Conservation (phyloP, 2,888 invertebrate species). For the Mayetiola destructor region DNA sequence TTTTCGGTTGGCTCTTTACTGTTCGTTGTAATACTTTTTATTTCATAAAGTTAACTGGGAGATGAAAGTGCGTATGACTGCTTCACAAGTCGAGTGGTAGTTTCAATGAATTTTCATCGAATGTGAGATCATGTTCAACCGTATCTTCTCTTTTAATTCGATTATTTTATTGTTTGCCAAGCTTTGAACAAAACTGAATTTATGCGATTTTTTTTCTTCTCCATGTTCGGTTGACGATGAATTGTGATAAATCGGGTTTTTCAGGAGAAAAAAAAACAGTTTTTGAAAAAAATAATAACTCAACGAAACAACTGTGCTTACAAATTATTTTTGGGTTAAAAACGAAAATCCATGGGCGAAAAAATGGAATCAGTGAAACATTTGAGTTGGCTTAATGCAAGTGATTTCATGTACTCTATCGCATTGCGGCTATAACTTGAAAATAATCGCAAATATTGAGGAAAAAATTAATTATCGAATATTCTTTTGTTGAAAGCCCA, state of each 20-base stretch:
- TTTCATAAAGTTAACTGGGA: conserved; percentile 6
- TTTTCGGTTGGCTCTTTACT: conserved; percentile 7
- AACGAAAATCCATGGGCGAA: too few relatives aligned
- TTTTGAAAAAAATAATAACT: background rate
- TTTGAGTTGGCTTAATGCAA: too few relatives aligned
- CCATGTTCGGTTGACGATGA: too few relatives aligned
- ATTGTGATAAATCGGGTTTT: background rate
- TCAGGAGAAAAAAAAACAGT: background rate
- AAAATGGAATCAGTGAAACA: too few relatives aligned
- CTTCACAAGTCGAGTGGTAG: background rate
- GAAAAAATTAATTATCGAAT: too few relatives aligned
- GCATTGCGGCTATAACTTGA: too few relatives aligned
- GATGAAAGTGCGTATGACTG: background rate
- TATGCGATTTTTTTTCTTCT: background rate
- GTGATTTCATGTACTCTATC: too few relatives aligned
- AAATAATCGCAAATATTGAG: too few relatives aligned
- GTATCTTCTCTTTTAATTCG: background rate
- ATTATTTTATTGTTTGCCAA: background rate
- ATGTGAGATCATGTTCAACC: background rate
- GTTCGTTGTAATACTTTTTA: conserved; percentile 8
- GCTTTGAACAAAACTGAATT: background rate
- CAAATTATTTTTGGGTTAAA: too few relatives aligned
- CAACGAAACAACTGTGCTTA: too few relatives aligned
- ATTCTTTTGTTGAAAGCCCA: too few relatives aligned
- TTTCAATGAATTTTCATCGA: background rate